These are phyloP conservation scores for Tholera decimalis DNA, from an alignment of 2,888 invertebrate genomes.

Conservation along the genomic window DNA sequence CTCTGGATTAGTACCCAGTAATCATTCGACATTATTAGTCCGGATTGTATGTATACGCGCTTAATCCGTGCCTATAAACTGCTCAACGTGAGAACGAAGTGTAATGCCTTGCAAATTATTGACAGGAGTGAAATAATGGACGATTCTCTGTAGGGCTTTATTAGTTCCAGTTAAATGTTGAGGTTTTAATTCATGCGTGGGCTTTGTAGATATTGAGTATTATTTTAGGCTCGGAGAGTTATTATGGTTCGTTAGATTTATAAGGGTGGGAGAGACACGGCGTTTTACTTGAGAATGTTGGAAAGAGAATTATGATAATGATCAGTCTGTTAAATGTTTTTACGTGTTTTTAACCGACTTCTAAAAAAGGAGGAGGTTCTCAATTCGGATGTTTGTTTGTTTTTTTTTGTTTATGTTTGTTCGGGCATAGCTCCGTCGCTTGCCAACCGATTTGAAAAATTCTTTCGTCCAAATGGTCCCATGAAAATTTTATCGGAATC, in stretches of 20 bases:
- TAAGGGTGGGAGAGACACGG: constrained; percentile 1
- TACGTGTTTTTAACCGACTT: no score
- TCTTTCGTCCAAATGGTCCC: no score
- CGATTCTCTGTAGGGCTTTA: constrained; percentile 54
- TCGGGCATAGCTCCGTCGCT: no score
- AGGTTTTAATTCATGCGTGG: constrained; percentile 61
- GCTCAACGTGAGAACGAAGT: constrained; percentile 49
- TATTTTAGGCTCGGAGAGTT: constrained; percentile 36
- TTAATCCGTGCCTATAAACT: constrained; percentile 55
- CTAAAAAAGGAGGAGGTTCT: no score
- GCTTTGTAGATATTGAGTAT: constrained; percentile 41
- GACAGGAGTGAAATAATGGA: constrained; percentile 59
- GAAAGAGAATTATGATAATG: neutral
- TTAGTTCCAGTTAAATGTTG: constrained; percentile 53
- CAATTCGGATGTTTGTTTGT: no score
- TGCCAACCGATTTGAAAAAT: no score
- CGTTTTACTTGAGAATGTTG: neutral
- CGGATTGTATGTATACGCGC: constrained; percentile 51
- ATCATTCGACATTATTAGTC: constrained; percentile 44
- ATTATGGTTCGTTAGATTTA: constrained; percentile 12
- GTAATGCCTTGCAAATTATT: constrained; percentile 62
- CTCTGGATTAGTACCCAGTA: constrained; percentile 38
- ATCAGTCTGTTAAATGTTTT: no score
- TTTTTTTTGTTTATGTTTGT: no score
- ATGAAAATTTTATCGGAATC: no score